Conservation (phyloP, 2,113 vertebrate genomes). For the Oreotrochilus melanogaster region DNA sequence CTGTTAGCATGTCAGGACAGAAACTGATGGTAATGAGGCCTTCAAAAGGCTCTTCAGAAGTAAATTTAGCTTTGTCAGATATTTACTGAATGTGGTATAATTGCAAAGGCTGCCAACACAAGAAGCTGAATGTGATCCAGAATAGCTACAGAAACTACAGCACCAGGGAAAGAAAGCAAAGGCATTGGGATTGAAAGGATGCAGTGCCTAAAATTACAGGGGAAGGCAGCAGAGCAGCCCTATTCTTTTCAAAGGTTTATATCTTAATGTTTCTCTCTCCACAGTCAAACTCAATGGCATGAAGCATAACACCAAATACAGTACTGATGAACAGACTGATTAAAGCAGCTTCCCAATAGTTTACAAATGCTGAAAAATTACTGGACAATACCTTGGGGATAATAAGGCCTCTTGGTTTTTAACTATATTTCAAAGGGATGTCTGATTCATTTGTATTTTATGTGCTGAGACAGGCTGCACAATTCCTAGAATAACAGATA, state of each 20-base stretch:
- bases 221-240: neutral
- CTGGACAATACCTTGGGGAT: neutral
- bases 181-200: neutral
- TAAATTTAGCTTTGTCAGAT: slow-evolving; percentile 38
- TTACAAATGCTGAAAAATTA: neutral
- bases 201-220: slow-evolving; percentile 21
- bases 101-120: slow-evolving; percentile 24
- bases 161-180: neutral
- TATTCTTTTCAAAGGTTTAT: neutral
- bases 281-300: neutral
- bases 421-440: neutral
- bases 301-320: neutral
- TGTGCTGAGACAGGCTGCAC: neutral
- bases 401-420: neutral
- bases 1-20: neutral
- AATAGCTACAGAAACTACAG: slow-evolving; percentile 25
- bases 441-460: neutral
- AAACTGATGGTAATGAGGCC: slow-evolving; percentile 8
- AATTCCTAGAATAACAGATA: neutral
- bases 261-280: neutral
- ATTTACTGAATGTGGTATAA: slow-evolving; percentile 32
- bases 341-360: neutral
- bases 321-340: neutral
- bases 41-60: slow-evolving; percentile 41
- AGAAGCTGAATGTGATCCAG: slow-evolving; percentile 22